These are phyloP conservation scores for Petrocephalus zakoni DNA, from an alignment of 2,113 vertebrate species.

Conservation along the genomic window DNA sequence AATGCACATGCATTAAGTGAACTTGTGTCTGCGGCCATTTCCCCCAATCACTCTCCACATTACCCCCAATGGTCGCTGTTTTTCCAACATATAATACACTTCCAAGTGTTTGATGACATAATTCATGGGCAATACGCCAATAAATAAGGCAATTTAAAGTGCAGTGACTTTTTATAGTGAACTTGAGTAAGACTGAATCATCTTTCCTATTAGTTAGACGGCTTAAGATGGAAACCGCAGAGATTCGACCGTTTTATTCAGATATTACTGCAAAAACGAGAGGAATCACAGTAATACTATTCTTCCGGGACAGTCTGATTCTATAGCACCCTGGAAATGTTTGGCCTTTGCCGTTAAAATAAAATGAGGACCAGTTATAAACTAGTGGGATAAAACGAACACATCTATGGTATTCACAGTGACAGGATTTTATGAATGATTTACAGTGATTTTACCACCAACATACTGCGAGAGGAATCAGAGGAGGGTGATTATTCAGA, in stretches of 20 bases:
- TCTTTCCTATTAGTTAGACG: not conserved
- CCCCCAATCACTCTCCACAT: not conserved
- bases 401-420: not conserved
- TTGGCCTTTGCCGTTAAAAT: not conserved
- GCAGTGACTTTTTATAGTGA: not conserved
- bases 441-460: not conserved
- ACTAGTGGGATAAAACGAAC: not conserved
- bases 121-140: not conserved
- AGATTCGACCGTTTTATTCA: not conserved
- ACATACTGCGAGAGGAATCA: not conserved
- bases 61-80: not conserved
- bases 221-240: not conserved
- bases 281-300: not conserved
- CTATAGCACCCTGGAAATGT: conserved; percentile 10
- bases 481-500: not conserved
- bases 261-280: conserved; percentile 11
- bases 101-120: conserved; percentile 1
- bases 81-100: not conserved
- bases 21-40: not conserved
- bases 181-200: conserved; percentile 4
- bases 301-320: conserved; percentile 3
- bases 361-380: not conserved
- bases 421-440: not conserved
- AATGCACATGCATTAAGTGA: not conserved
- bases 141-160: conserved; percentile 11